phyloP scores from a whole-genome alignment of 2,113 vertebrate genomes.

The Stigmatopora argus region DNA sequence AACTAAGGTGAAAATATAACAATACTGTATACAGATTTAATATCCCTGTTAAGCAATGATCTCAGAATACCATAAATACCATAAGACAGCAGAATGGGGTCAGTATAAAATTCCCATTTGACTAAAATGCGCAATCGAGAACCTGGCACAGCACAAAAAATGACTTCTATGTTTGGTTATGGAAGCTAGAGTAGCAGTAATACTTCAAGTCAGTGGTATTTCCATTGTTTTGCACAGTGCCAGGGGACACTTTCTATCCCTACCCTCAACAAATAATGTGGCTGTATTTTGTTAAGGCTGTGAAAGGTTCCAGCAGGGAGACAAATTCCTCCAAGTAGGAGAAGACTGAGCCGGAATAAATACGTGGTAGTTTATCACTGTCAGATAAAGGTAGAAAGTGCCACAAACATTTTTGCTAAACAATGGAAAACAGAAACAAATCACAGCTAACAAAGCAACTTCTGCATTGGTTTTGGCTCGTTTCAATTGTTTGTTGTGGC shows the following conservation, averaged over 20 bases:
- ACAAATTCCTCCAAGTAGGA: constrained; percentile 24
- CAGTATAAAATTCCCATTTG: constrained; percentile 11
- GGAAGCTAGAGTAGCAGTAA: not conserved
- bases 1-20: too few species aligned
- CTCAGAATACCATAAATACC: constrained; percentile 3
- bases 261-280: not conserved
- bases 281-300: not conserved
- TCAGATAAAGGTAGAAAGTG: constrained; percentile 28
- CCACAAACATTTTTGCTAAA: constrained; percentile 20
- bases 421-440: constrained; percentile 32
- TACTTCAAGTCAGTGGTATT: not conserved
- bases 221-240: constrained; percentile 7
- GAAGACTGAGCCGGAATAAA: constrained; percentile 34
- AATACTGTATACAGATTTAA: not conserved
- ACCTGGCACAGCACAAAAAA: not conserved
- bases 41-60: constrained; percentile 4
- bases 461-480: constrained; percentile 15
- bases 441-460: constrained; percentile 35
- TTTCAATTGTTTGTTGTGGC: constrained; percentile 1
- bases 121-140: constrained; percentile 10
- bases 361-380: constrained; percentile 25
- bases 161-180: constrained; percentile 3
- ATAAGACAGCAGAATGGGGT: constrained; percentile 21
- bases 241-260: not conserved
- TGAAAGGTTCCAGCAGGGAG: constrained; percentile 4